Evolutionary conservation across 2,797 vertebrate genomes (phyloP).

Genomic region (Philypnodon macrostomus): DNA sequence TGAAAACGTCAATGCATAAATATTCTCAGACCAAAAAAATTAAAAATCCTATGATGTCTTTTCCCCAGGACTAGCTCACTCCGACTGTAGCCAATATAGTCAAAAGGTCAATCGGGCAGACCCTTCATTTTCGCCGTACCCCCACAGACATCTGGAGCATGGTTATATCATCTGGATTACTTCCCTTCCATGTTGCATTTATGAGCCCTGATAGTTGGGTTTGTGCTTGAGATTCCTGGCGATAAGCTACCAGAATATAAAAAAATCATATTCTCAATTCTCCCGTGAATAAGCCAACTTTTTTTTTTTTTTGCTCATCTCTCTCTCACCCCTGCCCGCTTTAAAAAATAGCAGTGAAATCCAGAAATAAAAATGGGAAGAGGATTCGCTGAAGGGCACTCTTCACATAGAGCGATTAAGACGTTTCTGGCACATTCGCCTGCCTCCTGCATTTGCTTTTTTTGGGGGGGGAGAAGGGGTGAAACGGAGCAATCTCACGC

Average conservation of each 20-base stretch:
- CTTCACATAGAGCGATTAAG: conserved; percentile 56
- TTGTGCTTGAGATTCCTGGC: conserved; percentile 45
- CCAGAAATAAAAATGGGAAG: conserved; percentile 50
- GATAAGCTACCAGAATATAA: conserved; percentile 55
- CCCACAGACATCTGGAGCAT: conserved; percentile 27
- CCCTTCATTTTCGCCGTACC: conserved; percentile 39
- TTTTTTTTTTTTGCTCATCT: conserved; percentile 1
- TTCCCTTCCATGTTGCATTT: conserved; percentile 52
- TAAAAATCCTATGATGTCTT: too few relatives aligned
- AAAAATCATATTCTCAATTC: conserved; percentile 44
- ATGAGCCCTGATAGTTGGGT: conserved; percentile 44
- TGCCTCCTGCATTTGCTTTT: conserved; percentile 42
- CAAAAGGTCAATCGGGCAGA: conserved; percentile 50
- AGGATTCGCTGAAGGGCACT: conserved; percentile 61
- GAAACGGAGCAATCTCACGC: conserved; percentile 65
- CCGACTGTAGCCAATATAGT: conserved; percentile 29
- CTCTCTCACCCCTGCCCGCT: conserved; percentile 4
- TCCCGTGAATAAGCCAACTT: conserved; percentile 30
- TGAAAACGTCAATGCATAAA: too few relatives aligned
- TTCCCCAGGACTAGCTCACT: conserved; percentile 6
- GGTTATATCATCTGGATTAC: conserved; percentile 55
- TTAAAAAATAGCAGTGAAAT: conserved; percentile 39
- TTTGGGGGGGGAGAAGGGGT: conserved; percentile 56
- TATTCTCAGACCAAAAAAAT: too few relatives aligned
- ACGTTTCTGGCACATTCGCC: conserved; percentile 58